phyloP scores from a whole-genome alignment of 2,888 invertebrate species.

The Eupithecia inturbata region DNA sequence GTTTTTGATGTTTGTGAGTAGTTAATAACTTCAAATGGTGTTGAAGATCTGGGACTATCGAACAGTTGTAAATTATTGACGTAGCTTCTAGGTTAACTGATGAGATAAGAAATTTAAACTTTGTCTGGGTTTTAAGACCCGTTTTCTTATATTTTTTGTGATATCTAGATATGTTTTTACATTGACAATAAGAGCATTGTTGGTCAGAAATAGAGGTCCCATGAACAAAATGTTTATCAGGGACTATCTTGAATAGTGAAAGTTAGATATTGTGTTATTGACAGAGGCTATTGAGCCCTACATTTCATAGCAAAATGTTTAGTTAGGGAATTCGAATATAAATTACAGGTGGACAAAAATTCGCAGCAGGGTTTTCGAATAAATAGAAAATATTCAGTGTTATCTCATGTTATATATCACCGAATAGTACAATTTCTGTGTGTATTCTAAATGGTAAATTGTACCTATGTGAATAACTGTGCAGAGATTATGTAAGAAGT shows the following conservation, averaged over 20 bases:
- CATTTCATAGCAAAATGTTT: slow-evolving; percentile 6
- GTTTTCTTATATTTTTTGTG: slow-evolving; percentile 41
- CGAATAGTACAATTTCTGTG: slow-evolving; percentile 68
- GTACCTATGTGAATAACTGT: slow-evolving; percentile 45
- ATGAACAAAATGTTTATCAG: neutral
- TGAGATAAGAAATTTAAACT: slow-evolving; percentile 24
- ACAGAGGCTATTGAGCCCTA: neutral
- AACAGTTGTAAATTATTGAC: slow-evolving; percentile 37
- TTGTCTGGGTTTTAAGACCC: slow-evolving; percentile 26
- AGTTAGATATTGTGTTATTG: neutral
- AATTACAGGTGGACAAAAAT: neutral
- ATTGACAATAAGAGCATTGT: slow-evolving; percentile 24
- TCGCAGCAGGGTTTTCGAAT: slow-evolving; percentile 46
- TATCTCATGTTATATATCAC: slow-evolving; percentile 50
- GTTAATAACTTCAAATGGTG: neutral
- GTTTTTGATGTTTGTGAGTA: neutral
- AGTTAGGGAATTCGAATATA: slow-evolving; percentile 12
- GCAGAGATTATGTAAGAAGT: slow-evolving; percentile 36
- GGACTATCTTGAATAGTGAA: neutral
- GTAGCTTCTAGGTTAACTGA: slow-evolving; percentile 48
- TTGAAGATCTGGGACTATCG: slow-evolving; percentile 11
- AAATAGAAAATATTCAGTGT: slow-evolving; percentile 40
- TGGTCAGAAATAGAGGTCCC: slow-evolving; percentile 7
- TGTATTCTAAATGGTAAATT: slow-evolving; percentile 58
- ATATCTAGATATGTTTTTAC: slow-evolving; percentile 33